Evolutionary conservation across 2,113 vertebrate genomes (phyloP), one percentile per base, ranked within the genome.

Genomic region (Gadus chalcogrammus): DNA sequence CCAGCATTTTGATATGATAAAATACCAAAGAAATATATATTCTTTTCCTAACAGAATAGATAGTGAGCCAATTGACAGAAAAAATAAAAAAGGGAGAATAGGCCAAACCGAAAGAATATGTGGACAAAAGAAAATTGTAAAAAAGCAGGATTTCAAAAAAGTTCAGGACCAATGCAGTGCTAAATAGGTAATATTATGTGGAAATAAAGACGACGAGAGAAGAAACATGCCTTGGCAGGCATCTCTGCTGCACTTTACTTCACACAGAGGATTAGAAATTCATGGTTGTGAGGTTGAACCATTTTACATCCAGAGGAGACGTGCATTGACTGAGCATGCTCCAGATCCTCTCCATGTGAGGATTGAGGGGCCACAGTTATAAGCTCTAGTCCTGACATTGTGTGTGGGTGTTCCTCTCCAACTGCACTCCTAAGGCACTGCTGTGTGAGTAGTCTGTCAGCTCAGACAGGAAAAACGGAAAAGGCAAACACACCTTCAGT

Each of bases 261-360:
- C 79, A 87, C 70, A 88, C 79, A 84, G 84, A 80, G 90, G 88
- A 89, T 79, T 74, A 79, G 63, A 73, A 68, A 24, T 85, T 84
- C 85, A 82, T 87, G n/a, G 77, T 79, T 64, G 88, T 81, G 86
- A 91, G 90, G 88, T 84, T 90, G 89, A 93, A 90, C 90, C 84
- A 90, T 79, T 91, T 92, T 90, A 82, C 85, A 89, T 85, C 84
- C 68, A 60, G 74, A 83, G 81, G 58, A 76, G 76, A 48, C 42
- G 60, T 74, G 79, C 1, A 16, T 13, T 48, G 62, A 82, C 55
- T 72, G 87, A 79, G 86, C 86, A 89, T 91, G 90, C 73, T 85
- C 56, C 11, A 24, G 73, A 70, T 27, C 65, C 3, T 74, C 64
- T 73, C 68, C 73, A 71, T 53, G 68, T 59, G 77, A 52, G 88